A percentile compares a stretch with the other conserved stretches of the same genome.
Conservation (phyloP, 2,113 vertebrate species). For the Gallinago undulata region DNA sequence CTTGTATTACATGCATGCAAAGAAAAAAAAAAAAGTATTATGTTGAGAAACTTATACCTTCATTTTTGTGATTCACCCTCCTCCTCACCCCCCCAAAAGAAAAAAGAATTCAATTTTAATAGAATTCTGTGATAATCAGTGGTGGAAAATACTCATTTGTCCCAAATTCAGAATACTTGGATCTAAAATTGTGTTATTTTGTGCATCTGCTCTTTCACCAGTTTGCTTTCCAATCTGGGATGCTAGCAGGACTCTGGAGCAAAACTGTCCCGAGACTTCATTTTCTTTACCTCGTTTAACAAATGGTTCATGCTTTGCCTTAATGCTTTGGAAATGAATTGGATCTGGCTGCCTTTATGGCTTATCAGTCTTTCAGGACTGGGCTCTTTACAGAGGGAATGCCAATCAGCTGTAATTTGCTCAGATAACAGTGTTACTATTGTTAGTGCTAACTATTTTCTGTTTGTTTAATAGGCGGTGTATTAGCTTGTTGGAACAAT, state of each 20-base stretch:
- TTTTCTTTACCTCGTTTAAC: background rate
- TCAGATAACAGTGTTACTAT: constrained; percentile 11
- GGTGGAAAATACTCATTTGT: background rate
- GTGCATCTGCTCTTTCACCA: background rate
- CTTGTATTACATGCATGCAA: background rate
- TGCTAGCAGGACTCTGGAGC: background rate
- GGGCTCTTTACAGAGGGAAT: background rate
- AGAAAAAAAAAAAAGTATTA: background rate
- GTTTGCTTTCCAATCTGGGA: background rate
- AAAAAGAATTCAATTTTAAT: background rate
- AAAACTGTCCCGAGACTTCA: background rate
- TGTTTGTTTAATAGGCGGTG: background rate
- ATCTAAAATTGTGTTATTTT: background rate
- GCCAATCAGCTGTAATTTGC: background rate
- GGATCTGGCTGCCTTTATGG: background rate
- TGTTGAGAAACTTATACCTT: background rate
- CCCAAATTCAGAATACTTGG: background rate
- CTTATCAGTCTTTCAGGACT: constrained; percentile 6
- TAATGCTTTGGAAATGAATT: background rate
- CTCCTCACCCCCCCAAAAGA: fast-evolving
- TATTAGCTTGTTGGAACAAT: background rate
- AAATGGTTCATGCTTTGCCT: background rate
- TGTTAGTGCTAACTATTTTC: background rate
- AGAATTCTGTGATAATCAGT: background rate
- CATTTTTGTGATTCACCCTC: fast-evolving